These are phyloP conservation scores for Cichladusa arquata DNA, from an alignment of 2,113 vertebrate species.

Conservation along the genomic window DNA sequence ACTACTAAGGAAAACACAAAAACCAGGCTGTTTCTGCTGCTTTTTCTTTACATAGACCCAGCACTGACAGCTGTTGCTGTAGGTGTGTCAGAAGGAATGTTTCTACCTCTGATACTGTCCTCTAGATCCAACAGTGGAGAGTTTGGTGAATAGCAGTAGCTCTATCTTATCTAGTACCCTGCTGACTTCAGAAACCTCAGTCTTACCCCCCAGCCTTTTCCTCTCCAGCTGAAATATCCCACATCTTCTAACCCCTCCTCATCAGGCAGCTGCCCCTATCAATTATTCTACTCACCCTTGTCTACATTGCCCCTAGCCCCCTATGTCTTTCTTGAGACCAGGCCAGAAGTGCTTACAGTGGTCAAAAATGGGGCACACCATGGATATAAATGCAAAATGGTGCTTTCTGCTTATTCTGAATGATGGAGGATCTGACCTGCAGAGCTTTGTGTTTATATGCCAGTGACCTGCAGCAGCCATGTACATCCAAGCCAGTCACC, in stretches of 20 bases:
- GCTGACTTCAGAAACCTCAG: not conserved
- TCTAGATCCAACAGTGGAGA: not conserved
- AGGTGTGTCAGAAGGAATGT: rapidly evolving
- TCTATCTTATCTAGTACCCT: not conserved
- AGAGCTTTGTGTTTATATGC: not conserved
- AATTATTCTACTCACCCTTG: not conserved
- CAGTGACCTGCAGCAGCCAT: not conserved
- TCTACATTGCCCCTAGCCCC: not conserved
- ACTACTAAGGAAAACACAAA: not conserved
- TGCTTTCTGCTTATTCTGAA: not conserved
- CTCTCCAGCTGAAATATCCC: not conserved
- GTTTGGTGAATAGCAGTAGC: not conserved
- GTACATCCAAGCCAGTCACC: not conserved
- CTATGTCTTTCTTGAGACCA: not conserved
- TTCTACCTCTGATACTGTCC: not conserved
- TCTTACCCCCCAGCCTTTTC: not conserved
- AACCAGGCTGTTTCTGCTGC: not conserved
- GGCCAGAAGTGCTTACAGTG: not conserved
- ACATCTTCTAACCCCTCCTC: not conserved
- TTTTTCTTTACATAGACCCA: not conserved
- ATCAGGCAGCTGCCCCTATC: not conserved
- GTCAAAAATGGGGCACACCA: not conserved
- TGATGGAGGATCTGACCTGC: not conserved
- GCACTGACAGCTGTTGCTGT: not conserved
- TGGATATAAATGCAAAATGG: not conserved